Base-by-base conservation (phyloP, 2,888 invertebrate genomes). In the Lottia scabra region DNA sequence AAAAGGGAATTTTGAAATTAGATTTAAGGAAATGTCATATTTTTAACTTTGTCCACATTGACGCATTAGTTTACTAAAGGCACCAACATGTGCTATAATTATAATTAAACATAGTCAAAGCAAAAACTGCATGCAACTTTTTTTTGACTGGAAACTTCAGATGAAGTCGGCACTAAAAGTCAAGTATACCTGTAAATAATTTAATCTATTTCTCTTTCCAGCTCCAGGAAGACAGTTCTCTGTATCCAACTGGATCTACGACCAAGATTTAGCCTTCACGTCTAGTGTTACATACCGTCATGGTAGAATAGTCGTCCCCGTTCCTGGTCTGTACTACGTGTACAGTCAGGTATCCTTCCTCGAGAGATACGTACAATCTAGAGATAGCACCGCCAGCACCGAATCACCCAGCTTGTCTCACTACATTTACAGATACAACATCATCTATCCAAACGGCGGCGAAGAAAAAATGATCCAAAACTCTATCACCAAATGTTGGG, bases 341-440 rank as follows among this genome's bases (percentile, higher is more conserved):
- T 87, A 85, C 81, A 84, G 84, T 72, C 85, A 85, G 70, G 73
- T 84, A 46, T 81, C 83, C 44, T 86, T 85, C 81, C 71, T 84
- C 43, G 84, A 85, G 68, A 74, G 81, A 15, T 83, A 81, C 65
- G 79, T 80, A 67, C 70, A 74, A 1, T 67, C 72, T 62, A 67
- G 72, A 15, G 72, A 73, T 45, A 77, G 78, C 1, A 73, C 68
- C n/a, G 23, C 56, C 43, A 66, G 43, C 19, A 56, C 70, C 15
- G 73, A 75, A 46, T 73, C 82, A 19, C 77, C 81, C 69, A 78
- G 77, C 19, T 66, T 84, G 38, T 84, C 84, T 1, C 85, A 85
- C 71, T 85, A 84, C 69, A 74, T 85, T 10, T 83, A 84, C 67
- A 72, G 85, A 30, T 86, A 85, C 71, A 86, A 86, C 74, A 83